phyloP scores from a whole-genome alignment of 1,140 invertebrate species.

The Akabosia matsudoensis region DNA sequence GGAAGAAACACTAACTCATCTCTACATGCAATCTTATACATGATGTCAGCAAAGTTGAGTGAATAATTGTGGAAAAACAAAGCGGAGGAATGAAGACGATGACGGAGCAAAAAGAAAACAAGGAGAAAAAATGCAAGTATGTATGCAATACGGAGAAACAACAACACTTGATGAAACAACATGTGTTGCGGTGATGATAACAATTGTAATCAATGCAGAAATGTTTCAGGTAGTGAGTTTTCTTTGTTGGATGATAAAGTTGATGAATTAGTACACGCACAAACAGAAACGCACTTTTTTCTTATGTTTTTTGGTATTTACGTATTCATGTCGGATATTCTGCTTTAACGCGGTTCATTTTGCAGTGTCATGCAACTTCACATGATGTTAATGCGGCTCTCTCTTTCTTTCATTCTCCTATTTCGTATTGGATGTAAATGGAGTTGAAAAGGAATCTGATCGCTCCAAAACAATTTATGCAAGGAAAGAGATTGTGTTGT shows the following conservation, averaged over 20 bases:
- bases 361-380: slow-evolving; percentile 18
- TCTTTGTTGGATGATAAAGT: background rate
- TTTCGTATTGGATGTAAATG: too few relatives aligned
- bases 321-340: background rate
- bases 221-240: background rate
- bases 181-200: background rate
- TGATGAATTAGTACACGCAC: slow-evolving; percentile 10
- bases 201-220: background rate
- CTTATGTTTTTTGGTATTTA: background rate
- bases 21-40: background rate
- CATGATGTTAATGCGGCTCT: slow-evolving; percentile 8
- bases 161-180: background rate
- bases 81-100: background rate
- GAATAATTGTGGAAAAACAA: background rate
- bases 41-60: slow-evolving; percentile 5
- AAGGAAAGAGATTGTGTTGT: background rate
- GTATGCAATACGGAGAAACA: background rate
- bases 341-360: background rate
- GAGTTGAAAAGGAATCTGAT: background rate
- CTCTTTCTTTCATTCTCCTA: background rate
- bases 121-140: background rate
- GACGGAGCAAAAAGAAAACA: background rate
- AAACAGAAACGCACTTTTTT: slow-evolving; percentile 22
- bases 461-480: background rate
- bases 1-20: background rate